Evolutionary conservation across 2,888 invertebrate species (phyloP), one percentile per base, ranked within the genome.

Genomic region (Sesia bembeciformis): DNA sequence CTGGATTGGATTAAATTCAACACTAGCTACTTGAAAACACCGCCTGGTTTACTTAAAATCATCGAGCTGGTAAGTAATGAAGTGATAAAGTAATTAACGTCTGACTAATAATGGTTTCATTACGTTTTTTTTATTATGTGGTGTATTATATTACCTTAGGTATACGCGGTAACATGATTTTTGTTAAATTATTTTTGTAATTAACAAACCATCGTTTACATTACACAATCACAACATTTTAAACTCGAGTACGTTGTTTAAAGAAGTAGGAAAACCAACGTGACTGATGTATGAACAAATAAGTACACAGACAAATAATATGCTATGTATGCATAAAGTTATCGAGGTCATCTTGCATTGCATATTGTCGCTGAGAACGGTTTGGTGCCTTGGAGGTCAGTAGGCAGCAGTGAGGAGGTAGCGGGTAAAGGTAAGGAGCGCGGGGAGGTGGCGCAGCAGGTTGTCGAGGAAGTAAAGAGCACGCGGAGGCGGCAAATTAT

Each of bases 41-140:
- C 93, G 70, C 95, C 96, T 55, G 97, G 97, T 65, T 90, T 96
- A 68, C 74, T 96, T 62, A 97, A 97, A 91, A 81, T 97, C 60
- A 88, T 93, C 38, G 92, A 97, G 90, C 84, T 96, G 91, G 97
- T 97, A 85, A 94, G 95, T 64, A 5, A n/a, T 42, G 23, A 49
- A 23, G 23, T 23, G 23, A 23, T 23, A 23, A 23, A 23, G 23
- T 23, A 23, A 23, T 23, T 23, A 23, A 23, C 23, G 23, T 23
- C 23, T 23, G 23, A 23, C 23, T 23, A 23, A 23, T 23, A 23
- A 23, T 2, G 23, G 23, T 23, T 23, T 23, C 23, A 23, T 23
- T 23, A 23, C 23, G 23, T 23, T 23, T 23, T 23, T 23, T 23
- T 23, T 23, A 23, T 23, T 23, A 23, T 23, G 23, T 23, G 23